Evolutionary conservation across 2,888 invertebrate species (phyloP).

Genomic region (Coenonympha arcania): DNA sequence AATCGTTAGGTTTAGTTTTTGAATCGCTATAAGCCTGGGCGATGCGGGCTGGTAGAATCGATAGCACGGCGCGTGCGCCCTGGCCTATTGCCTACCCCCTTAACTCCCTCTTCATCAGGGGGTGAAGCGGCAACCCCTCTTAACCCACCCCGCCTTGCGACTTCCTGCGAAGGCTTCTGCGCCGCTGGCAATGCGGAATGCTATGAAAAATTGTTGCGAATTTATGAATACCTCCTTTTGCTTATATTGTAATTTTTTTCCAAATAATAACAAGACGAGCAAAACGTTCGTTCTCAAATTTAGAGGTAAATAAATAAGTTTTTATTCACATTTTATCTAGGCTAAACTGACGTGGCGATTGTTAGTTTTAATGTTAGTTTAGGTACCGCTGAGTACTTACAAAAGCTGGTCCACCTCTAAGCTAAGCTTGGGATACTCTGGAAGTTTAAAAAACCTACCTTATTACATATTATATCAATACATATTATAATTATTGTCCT

Average conservation of each 20-base stretch:
- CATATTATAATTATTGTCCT: no score
- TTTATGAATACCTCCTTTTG: background rate
- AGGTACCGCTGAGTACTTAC: no score
- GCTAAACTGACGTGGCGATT: no score
- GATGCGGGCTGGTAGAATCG: conserved; percentile 24
- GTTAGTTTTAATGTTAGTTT: no score
- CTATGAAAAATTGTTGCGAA: conserved; percentile 25
- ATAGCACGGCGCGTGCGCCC: conserved; percentile 31
- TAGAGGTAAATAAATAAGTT: no score
- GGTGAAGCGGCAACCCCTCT: conserved; percentile 6
- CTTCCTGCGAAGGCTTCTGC: conserved; percentile 36
- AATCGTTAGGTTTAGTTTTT: background rate
- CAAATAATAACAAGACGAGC: no score
- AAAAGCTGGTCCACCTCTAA: no score
- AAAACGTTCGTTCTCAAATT: no score
- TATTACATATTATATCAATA: no score
- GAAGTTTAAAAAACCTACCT: no score
- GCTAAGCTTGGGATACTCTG: no score
- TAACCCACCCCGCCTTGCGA: conserved; percentile 2
- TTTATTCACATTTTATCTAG: no score
- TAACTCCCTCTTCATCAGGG: conserved; percentile 1
- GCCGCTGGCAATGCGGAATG: conserved; percentile 23
- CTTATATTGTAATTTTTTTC: background rate
- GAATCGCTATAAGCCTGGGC: conserved; percentile 4
- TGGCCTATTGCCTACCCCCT: conserved; percentile 2